These are phyloP conservation scores for Oxyscelio sp. DNA, from an alignment of 2,888 invertebrate genomes.

Conservation along the genomic window DNA sequence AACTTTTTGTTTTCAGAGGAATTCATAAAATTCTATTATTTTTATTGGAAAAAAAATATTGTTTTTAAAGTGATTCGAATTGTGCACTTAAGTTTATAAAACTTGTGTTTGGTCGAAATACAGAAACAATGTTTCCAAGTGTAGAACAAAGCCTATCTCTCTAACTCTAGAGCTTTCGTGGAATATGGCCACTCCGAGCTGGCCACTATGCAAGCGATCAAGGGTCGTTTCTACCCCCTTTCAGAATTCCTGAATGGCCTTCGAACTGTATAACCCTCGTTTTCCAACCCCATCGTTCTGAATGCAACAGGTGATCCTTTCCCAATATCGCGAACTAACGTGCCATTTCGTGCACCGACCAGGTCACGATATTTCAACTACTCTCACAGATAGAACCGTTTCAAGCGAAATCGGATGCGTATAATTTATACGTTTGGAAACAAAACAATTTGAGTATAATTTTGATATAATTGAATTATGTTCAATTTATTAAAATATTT, in stretches of 20 bases:
- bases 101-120: background rate
- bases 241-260: constrained; percentile 86
- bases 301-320: constrained; percentile 88
- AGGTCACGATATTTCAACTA: constrained; percentile 68
- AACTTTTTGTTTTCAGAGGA: background rate
- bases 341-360: constrained; percentile 66
- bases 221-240: constrained; percentile 84
- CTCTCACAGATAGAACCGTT: constrained; percentile 33
- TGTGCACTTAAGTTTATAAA: background rate
- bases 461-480: no score
- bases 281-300: constrained; percentile 86
- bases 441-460: no score
- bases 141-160: constrained; percentile 64
- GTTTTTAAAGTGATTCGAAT: background rate
- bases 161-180: constrained; percentile 64
- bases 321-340: constrained; percentile 85
- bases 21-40: background rate
- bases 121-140: constrained; percentile 34
- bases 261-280: constrained; percentile 86
- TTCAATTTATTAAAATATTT: no score
- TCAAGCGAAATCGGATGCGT: constrained; percentile 32
- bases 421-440: constrained; percentile 24
- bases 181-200: constrained; percentile 77
- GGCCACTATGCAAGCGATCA: constrained; percentile 81
- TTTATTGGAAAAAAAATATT: background rate